These are phyloP conservation scores for Corythornis cristatus DNA, from an alignment of 2,113 vertebrate genomes.

Conservation along the genomic window DNA sequence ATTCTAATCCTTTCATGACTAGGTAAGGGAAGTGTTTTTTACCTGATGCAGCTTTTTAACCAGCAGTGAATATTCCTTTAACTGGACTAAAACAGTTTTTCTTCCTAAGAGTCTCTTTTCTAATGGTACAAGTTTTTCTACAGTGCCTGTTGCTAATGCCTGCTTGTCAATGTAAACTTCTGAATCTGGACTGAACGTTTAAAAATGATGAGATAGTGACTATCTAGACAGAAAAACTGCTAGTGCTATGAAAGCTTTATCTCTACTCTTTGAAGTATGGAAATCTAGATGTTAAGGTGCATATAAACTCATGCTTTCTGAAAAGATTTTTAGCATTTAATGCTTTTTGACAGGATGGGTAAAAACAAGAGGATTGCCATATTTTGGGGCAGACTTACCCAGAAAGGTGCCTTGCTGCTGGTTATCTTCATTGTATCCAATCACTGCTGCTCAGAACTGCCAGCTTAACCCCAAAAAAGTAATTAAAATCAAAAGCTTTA, in stretches of 20 bases:
- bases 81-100: background rate
- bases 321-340: background rate
- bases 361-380: rapidly evolving
- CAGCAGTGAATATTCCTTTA: background rate
- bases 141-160: background rate
- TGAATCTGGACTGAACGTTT: background rate
- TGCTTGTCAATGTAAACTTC: background rate
- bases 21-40: background rate
- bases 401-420: background rate
- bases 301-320: rapidly evolving
- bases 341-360: background rate
- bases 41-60: background rate
- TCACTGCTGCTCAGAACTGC: background rate
- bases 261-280: background rate
- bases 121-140: background rate
- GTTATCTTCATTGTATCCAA: background rate
- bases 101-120: background rate
- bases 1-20: background rate
- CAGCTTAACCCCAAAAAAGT: background rate
- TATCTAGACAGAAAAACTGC: background rate
- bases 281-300: background rate
- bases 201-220: rapidly evolving
- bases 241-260: background rate
- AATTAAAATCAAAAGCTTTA: background rate
- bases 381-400: background rate